Conservation (phyloP, 2,888 invertebrate species). For the Habrosyne pyritoides region DNA sequence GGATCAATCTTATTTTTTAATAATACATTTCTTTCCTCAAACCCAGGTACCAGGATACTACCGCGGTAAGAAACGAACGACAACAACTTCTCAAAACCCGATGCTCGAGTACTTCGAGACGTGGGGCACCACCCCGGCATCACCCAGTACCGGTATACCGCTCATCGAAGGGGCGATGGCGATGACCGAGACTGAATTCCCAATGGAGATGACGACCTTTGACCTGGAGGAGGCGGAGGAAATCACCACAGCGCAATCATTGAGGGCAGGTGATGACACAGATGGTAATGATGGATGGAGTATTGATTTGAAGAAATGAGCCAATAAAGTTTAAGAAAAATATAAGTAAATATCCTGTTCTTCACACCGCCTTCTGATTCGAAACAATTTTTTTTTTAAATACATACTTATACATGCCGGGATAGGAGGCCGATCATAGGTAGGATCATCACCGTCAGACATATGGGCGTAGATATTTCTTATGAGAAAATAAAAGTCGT, state of each 20-base stretch:
- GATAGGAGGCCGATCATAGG: too few species aligned
- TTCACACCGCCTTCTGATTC: too few species aligned
- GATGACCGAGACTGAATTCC: background rate
- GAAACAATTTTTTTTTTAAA: too few species aligned
- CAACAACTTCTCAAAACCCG: conserved; percentile 31
- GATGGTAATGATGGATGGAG: conserved; percentile 28
- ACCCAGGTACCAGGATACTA: conserved; percentile 64
- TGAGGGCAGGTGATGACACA: conserved; percentile 11
- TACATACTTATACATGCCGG: too few species aligned
- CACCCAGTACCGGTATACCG: background rate
- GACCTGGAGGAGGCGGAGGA: conserved; percentile 1
- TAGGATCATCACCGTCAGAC: too few species aligned
- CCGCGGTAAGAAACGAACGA: conserved; percentile 43
- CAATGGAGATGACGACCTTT: background rate
- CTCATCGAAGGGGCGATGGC: background rate
- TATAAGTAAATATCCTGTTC: background rate
- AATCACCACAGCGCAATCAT: background rate
- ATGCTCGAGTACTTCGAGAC: conserved; percentile 29
- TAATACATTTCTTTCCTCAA: background rate
- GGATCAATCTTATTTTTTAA: too few species aligned
- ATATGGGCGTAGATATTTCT: too few species aligned
- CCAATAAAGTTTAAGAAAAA: background rate
- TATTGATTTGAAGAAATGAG: conserved; percentile 21
- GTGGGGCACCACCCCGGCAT: conserved; percentile 14
- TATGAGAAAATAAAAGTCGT: too few species aligned